Evolutionary conservation across 1,140 invertebrate species (phyloP).

Genomic region (Dendroctonus valens): DNA sequence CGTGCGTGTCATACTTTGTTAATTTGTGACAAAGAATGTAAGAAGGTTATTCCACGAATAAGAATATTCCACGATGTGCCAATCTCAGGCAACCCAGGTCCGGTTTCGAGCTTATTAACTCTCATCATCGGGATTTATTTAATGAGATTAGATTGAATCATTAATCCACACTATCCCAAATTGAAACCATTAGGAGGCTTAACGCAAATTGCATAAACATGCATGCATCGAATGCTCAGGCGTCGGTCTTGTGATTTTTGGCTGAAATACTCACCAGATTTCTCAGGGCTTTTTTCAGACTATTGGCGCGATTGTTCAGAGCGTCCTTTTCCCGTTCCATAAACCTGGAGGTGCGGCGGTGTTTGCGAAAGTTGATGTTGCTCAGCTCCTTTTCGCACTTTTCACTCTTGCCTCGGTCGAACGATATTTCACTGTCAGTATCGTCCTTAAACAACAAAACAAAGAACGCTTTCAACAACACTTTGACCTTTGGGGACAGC

Average conservation of each 20-base stretch:
- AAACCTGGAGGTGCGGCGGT: slow-evolving; percentile 48
- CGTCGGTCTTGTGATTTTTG: background rate
- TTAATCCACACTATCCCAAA: no score
- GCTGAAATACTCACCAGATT: slow-evolving; percentile 57
- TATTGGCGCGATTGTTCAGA: slow-evolving; percentile 68
- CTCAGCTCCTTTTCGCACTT: slow-evolving; percentile 48
- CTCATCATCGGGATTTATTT: no score
- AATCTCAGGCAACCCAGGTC: no score
- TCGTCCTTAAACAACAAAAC: slow-evolving; percentile 38
- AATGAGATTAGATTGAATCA: no score
- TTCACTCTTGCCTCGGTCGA: slow-evolving; percentile 45
- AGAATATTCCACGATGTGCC: no score
- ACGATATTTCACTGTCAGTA: slow-evolving; percentile 49
- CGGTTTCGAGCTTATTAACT: no score
- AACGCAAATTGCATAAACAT: no score
- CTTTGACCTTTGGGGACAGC: background rate
- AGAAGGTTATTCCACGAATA: no score
- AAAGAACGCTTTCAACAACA: background rate
- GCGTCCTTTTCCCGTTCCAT: slow-evolving; percentile 54
- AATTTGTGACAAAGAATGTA: no score
- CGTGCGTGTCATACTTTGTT: no score
- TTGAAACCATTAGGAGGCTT: no score
- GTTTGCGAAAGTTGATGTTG: slow-evolving; percentile 49
- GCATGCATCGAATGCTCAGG: no score
- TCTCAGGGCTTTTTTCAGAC: slow-evolving; percentile 83